These are phyloP conservation scores for Pogonus chalceus DNA, from an alignment of 1,140 invertebrate genomes.

Conservation along the genomic window DNA sequence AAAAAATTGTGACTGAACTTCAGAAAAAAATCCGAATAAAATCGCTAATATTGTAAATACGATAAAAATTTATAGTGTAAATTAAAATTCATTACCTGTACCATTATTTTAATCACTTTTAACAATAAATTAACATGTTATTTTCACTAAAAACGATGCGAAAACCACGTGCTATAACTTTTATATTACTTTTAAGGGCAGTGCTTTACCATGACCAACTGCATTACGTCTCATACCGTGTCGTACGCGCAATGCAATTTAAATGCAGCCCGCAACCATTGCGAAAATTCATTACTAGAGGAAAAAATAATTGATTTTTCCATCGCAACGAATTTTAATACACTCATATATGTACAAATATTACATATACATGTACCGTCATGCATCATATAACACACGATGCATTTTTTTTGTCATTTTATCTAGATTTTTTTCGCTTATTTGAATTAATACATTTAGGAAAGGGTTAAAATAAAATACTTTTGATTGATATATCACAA, in stretches of 20 bases:
- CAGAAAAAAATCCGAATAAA: not conserved
- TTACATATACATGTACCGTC: too few species aligned
- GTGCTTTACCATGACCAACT: slow-evolving; percentile 2
- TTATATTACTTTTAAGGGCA: slow-evolving; percentile 6
- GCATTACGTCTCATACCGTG: not conserved
- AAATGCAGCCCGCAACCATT: not conserved
- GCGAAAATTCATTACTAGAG: too few species aligned
- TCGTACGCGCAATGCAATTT: not conserved
- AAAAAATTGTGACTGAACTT: not conserved
- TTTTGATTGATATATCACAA: too few species aligned
- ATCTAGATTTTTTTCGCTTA: too few species aligned
- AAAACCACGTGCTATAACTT: slow-evolving; percentile 4
- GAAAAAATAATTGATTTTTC: too few species aligned
- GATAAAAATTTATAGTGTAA: not conserved
- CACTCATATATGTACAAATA: too few species aligned
- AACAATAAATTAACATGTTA: slow-evolving; percentile 1
- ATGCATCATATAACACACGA: too few species aligned
- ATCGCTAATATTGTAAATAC: not conserved
- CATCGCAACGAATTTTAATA: too few species aligned
- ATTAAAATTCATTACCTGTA: not conserved
- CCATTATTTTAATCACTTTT: slow-evolving; percentile 1
- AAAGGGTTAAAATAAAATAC: too few species aligned
- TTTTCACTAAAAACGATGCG: not conserved
- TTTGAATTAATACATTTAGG: too few species aligned
- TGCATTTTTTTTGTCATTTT: too few species aligned